Conservation (phyloP, 23 tunicate species). For the Pegea sp. region DNA sequence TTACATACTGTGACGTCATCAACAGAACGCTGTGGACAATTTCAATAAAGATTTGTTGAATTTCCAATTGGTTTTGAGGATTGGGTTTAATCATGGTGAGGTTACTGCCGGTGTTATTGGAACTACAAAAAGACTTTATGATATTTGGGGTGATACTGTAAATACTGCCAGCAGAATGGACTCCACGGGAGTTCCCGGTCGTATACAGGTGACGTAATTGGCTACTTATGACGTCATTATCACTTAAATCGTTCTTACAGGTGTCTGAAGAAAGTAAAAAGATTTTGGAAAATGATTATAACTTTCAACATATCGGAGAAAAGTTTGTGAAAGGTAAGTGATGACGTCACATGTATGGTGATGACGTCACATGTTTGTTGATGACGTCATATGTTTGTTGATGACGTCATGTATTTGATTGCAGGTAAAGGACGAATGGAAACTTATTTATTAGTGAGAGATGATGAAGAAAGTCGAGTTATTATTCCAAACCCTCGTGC, state of each 20-base stretch:
- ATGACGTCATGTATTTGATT: too few relatives aligned
- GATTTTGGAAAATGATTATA: slow-evolving; percentile 27
- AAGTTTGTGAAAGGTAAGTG: slow-evolving; percentile 78
- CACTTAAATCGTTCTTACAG: slow-evolving; percentile 4
- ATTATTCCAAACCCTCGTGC: slow-evolving; percentile 23
- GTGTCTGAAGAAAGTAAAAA: slow-evolving; percentile 67
- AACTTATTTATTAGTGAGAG: slow-evolving; percentile 52
- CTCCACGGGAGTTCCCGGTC: slow-evolving; percentile 70
- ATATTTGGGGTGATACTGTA: slow-evolving; percentile 97
- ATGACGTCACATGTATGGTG: too few relatives aligned
- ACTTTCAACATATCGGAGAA: slow-evolving; percentile 38
- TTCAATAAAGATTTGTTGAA: slow-evolving; percentile 79
- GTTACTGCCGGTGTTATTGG: slow-evolving; percentile 97
- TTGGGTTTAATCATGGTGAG: slow-evolving; percentile 94
- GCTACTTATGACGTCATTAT: background rate
- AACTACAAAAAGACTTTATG: slow-evolving; percentile 64
- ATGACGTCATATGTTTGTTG: too few relatives aligned
- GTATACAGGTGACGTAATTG: slow-evolving; percentile 35
- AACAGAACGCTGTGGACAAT: slow-evolving; percentile 34
- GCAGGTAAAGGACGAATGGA: slow-evolving; percentile 77
- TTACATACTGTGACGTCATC: too few relatives aligned
- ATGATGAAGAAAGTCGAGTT: slow-evolving; percentile 22
- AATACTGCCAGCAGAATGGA: slow-evolving; percentile 95
- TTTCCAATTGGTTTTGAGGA: slow-evolving; percentile 69
- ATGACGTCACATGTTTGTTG: too few relatives aligned